phyloP scores from a whole-genome alignment of 2,888 invertebrate genomes.

The Pseudococcus viburni region DNA sequence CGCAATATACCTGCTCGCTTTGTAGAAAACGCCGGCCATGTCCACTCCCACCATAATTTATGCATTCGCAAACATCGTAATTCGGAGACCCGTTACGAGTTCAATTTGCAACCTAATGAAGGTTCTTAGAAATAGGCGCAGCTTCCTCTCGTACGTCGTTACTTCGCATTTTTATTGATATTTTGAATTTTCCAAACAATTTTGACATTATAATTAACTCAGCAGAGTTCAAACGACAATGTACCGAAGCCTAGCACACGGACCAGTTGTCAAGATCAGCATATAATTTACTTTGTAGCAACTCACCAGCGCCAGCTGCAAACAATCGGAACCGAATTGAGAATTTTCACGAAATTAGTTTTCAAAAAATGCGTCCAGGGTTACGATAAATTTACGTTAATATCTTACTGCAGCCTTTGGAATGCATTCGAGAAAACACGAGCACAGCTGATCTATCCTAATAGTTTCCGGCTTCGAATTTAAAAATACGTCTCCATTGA shows the following conservation, averaged over 20 bases:
- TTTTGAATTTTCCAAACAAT: conserved; percentile 19
- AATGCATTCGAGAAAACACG: neutral
- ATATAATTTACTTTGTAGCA: neutral
- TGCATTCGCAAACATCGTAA: neutral
- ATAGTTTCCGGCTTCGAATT: conserved; percentile 4
- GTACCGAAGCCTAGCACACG: neutral
- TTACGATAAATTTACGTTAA: neutral
- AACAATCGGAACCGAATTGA: neutral
- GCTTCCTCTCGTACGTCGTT: conserved; percentile 30
- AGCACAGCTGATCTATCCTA: neutral
- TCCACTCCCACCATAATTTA: neutral
- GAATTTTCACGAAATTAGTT: neutral
- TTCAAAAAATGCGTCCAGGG: conserved; percentile 19
- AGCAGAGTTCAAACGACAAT: neutral
- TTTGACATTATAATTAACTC: conserved; percentile 40
- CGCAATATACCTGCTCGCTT: too few species aligned
- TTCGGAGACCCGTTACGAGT: too few species aligned
- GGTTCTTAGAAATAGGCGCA: neutral
- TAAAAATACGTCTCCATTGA: conserved; percentile 11
- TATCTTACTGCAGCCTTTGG: conserved; percentile 20
- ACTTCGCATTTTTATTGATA: conserved; percentile 49
- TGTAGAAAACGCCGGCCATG: too few species aligned
- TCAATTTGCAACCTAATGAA: conserved; percentile 33
- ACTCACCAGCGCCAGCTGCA: neutral
- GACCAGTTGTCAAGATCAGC: neutral